phyloP scores from a whole-genome alignment of 2,888 invertebrate genomes.

The Glaucopsyche alexis region DNA sequence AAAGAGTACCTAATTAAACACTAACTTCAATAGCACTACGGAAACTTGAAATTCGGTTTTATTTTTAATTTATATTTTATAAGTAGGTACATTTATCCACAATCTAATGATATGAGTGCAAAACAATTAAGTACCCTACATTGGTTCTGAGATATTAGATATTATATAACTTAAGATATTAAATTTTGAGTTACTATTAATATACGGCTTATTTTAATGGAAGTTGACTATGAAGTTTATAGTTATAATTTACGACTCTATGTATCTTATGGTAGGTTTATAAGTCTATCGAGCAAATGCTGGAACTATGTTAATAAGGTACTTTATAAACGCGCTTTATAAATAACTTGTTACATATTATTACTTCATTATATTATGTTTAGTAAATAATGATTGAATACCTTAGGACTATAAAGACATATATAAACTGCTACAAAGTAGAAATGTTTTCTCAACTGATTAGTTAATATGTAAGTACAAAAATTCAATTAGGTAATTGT shows the following conservation, averaged over 20 bases:
- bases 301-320: conserved; percentile 24
- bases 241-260: not conserved
- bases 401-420: conserved; percentile 46
- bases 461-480: conserved; percentile 41
- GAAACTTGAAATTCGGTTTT: conserved; percentile 19
- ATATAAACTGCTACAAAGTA: conserved; percentile 42
- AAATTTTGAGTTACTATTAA: not conserved
- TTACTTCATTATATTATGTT: conserved; percentile 36
- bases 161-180: not conserved
- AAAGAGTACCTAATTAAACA: conserved; percentile 4
- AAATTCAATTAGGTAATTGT: conserved; percentile 2
- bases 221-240: conserved; percentile 3
- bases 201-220: conserved; percentile 3
- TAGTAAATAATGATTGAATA: conserved; percentile 41
- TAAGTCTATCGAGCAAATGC: not conserved
- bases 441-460: conserved; percentile 41
- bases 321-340: conserved; percentile 20
- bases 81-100: conserved; percentile 3
- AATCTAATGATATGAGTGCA: conserved; percentile 21
- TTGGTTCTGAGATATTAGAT: conserved; percentile 13
- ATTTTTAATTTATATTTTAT: conserved; percentile 1
- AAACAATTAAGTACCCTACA: conserved; percentile 7
- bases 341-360: conserved; percentile 16
- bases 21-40: conserved; percentile 4
- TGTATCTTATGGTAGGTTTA: conserved; percentile 21